A percentile compares a stretch with the other conserved stretches of the same genome.
Evolutionary conservation across 1,140 invertebrate species (phyloP).

Genomic region (Apis laboriosa): DNA sequence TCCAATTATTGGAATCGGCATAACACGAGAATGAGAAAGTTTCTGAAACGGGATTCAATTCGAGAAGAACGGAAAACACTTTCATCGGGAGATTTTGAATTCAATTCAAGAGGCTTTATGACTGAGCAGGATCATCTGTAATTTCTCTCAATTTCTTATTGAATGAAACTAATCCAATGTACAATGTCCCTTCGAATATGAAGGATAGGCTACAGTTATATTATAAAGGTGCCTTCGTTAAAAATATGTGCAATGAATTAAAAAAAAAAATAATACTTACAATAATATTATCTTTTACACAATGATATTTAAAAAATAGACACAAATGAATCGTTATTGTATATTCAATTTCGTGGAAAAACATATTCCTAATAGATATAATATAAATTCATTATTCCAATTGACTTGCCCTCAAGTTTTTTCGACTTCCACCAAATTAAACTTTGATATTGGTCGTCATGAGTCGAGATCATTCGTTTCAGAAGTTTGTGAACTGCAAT

Average conservation of each 20-base stretch:
- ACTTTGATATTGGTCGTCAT: neutral
- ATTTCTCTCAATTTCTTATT: neutral
- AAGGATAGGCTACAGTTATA: neutral
- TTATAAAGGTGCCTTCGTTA: neutral
- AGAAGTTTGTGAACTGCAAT: neutral
- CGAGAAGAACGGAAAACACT: slow-evolving; percentile 3
- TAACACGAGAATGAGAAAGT: slow-evolving; percentile 19
- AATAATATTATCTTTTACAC: too few species aligned
- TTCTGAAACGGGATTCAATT: slow-evolving; percentile 21
- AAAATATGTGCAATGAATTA: too few species aligned
- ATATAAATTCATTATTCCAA: too few species aligned
- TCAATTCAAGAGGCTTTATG: slow-evolving; percentile 8
- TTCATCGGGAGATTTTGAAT: slow-evolving; percentile 20
- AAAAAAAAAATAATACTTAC: too few species aligned
- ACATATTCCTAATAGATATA: too few species aligned
- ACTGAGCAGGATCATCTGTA: neutral
- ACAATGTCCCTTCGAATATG: neutral
- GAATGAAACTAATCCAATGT: slow-evolving; percentile 4
- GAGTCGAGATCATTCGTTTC: neutral
- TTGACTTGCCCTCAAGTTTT: too few species aligned
- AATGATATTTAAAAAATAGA: too few species aligned
- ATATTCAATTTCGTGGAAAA: too few species aligned
- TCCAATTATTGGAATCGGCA: slow-evolving; percentile 25
- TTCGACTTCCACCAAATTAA: neutral
- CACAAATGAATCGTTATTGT: too few species aligned